Percentiles rank a stretch among this genome's conserved stretches.
Conservation (phyloP, 1,140 invertebrate species). For the Drosophila asahinai region DNA sequence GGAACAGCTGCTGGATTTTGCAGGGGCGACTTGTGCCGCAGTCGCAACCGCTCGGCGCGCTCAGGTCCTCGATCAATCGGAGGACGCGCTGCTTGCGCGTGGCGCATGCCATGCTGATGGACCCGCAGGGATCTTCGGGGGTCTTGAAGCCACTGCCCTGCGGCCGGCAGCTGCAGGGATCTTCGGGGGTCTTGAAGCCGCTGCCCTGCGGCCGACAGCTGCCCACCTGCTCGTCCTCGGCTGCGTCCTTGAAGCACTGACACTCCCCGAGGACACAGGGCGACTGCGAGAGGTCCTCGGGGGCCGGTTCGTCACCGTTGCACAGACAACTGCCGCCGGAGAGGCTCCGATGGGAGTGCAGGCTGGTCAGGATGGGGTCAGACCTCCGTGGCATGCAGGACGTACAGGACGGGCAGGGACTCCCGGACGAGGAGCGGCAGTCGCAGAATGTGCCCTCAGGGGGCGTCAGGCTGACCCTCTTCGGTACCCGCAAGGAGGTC, state of each 20-base stretch:
- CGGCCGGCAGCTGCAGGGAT: neutral
- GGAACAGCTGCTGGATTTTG: constrained; percentile 34
- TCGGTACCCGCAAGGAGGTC: neutral
- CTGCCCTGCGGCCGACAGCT: constrained; percentile 2
- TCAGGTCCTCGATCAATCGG: constrained; percentile 31
- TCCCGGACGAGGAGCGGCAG: constrained; percentile 2
- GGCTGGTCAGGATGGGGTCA: constrained; percentile 12
- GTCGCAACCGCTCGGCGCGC: neutral
- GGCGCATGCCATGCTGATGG: neutral
- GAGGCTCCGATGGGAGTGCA: constrained; percentile 18
- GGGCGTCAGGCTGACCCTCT: neutral
- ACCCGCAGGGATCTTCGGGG: neutral
- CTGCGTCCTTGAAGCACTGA: neutral
- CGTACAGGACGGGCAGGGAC: neutral
- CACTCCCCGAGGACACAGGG: neutral
- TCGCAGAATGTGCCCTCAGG: constrained; percentile 3
- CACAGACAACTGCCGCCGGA: constrained; percentile 12
- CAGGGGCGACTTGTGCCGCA: constrained; percentile 14
- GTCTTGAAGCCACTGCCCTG: constrained; percentile 3
- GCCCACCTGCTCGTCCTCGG: neutral
- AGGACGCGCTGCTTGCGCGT: constrained; percentile 38
- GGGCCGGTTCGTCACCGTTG: neutral
- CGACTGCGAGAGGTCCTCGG: neutral
- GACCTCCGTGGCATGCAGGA: neutral
- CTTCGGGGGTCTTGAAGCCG: constrained; percentile 2